phyloP scores from a whole-genome alignment of 2,113 vertebrate genomes.

The Cariama cristata region DNA sequence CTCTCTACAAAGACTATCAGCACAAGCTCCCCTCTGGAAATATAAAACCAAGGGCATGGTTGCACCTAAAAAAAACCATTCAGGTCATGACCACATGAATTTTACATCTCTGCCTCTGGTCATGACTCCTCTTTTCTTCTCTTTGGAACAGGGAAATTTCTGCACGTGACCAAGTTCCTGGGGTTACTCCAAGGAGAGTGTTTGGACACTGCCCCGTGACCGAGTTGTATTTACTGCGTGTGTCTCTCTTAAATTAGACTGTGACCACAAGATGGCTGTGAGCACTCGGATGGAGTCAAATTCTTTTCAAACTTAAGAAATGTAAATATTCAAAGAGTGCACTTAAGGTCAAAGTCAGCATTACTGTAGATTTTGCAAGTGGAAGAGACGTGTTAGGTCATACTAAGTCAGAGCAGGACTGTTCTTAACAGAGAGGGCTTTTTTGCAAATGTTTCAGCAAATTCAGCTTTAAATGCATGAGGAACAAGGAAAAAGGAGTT shows the following conservation, averaged over 20 bases:
- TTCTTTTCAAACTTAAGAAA: neutral
- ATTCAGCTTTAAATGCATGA: neutral
- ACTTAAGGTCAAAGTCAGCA: neutral
- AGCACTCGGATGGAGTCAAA: neutral
- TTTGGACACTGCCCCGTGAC: neutral
- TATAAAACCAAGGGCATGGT: neutral
- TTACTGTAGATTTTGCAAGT: neutral
- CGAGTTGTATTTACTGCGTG: neutral
- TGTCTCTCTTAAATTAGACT: neutral
- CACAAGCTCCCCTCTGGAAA: slow-evolving; percentile 8
- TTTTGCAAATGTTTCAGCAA: neutral
- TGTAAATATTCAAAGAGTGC: neutral
- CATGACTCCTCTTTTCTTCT: neutral
- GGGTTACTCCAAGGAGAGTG: neutral
- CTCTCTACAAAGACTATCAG: neutral
- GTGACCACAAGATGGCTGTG: neutral
- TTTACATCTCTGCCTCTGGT: neutral
- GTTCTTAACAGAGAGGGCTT: neutral
- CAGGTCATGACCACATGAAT: neutral
- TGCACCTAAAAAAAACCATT: neutral
- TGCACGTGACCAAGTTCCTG: neutral
- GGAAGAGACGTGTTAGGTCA: neutral
- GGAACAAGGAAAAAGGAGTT: neutral
- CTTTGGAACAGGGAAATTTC: neutral
- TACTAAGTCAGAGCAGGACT: neutral